Base-by-base conservation (phyloP, 1,140 invertebrate genomes). In the Apolygus lucorum region DNA sequence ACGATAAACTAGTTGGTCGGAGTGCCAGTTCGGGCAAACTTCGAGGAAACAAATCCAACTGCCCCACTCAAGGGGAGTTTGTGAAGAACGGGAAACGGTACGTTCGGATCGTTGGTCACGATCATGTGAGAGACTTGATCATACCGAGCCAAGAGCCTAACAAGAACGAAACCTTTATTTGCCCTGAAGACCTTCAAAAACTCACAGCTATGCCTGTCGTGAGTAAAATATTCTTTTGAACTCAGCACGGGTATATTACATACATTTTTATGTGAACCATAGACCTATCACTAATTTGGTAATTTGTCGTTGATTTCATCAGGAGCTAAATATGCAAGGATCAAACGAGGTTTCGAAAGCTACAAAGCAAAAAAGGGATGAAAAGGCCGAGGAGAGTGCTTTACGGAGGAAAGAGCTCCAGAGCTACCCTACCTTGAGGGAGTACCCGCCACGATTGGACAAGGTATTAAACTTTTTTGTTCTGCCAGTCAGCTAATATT, bases 401-500 rank as follows among this genome's bases (percentile, higher is more conserved):
- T 28, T 59, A 4, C 63, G 73, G 14, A 73, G 72, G 52, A 69
- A 74, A 59, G 62, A 72, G 17, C 52, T 73, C 22, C 70, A 74
- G 24, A 63, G 59, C 25, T 73, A 67, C 49, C 72, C 72, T 21
- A 42, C 26, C n/a, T 34, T 63, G 8, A 59, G 70, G 11, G 65
- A 71, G 2, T 68, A 70, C n/a, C 72, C 72, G 14, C 63, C 68
- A 52, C 62, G 54, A 65, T 65, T 75, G 1, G 59, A 71, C 22
- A 70, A 74, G 69, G 73, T 74, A 26, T 62, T 26, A 49, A 28
- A 1, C 24, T 25, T 68, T 65, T 25, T 65, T 2, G 27, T n/a
- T n/a, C n/a, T n/a, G n/a, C n/a, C n/a, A n/a, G n/a, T n/a, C n/a
- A n/a, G n/a, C n/a, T n/a, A n/a, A n/a, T n/a, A n/a, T n/a, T n/a